Conservation (phyloP, 2,888 invertebrate species). For the Cyclophora albipunctata region DNA sequence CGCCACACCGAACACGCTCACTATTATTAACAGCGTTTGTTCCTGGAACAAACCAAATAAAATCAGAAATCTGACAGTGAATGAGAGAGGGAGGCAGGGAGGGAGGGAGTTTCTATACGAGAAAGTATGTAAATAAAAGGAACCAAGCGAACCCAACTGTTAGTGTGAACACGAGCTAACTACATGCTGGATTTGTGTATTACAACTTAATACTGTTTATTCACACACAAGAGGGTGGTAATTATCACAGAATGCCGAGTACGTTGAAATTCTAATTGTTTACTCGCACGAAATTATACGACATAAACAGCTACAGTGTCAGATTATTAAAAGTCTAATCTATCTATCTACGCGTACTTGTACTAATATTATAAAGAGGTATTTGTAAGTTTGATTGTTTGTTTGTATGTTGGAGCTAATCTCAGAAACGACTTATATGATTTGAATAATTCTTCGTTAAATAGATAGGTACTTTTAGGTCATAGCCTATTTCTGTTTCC, state of each 20-base stretch:
- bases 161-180: conserved; percentile 29
- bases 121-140: conserved; percentile 18
- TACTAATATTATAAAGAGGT: no score
- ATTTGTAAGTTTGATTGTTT: not conserved
- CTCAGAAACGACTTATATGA: not conserved
- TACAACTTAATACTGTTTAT: conserved; percentile 15
- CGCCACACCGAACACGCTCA: conserved; percentile 45
- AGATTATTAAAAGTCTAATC: not conserved
- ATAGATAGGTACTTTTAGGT: not conserved
- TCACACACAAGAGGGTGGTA: conserved; percentile 30
- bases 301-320: not conserved
- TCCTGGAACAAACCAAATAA: conserved; percentile 35
- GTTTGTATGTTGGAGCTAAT: not conserved
- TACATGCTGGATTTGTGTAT: conserved; percentile 28
- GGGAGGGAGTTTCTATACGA: conserved; percentile 22
- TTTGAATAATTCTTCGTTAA: not conserved
- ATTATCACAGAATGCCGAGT: not conserved
- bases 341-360: not conserved
- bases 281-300: not conserved
- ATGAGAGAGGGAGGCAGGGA: not conserved
- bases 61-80: not conserved
- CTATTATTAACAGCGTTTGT: conserved; percentile 42
- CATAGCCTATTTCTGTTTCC: not conserved
- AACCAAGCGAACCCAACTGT: conserved; percentile 30
- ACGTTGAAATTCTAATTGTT: not conserved